Evolutionary conservation across 2,113 vertebrate species (phyloP).

Genomic region (Illadopsis cleaveri): DNA sequence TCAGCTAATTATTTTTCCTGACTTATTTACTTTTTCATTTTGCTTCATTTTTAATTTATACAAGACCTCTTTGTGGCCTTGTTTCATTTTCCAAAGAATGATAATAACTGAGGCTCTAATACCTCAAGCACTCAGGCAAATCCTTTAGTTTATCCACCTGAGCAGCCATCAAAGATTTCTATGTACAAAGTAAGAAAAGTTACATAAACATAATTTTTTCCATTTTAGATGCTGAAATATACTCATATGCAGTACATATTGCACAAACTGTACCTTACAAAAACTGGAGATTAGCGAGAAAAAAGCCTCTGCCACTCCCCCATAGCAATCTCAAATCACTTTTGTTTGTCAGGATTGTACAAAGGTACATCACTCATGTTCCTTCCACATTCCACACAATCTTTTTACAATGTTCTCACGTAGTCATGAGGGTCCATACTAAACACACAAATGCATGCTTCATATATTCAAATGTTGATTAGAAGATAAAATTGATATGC

Average conservation of each 20-base stretch:
- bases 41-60: constrained; percentile 47
- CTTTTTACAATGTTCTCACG: background rate
- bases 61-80: background rate
- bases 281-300: background rate
- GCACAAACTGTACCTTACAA: background rate
- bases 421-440: background rate
- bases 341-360: background rate
- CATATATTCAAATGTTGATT: background rate
- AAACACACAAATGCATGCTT: accelerated
- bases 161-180: constrained; percentile 25
- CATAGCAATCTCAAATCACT: background rate
- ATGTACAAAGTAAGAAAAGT: background rate
- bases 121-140: background rate
- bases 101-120: background rate
- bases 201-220: background rate
- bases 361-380: background rate
- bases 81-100: constrained; percentile 19
- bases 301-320: background rate
- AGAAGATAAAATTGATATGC: background rate
- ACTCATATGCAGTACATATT: background rate
- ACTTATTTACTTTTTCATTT: constrained; percentile 40
- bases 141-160: background rate
- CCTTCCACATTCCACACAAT: background rate
- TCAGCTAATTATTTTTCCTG: constrained; percentile 61
- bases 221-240: background rate